Conservation (phyloP, 2,888 invertebrate genomes). For the Synergus gifuensis region DNA sequence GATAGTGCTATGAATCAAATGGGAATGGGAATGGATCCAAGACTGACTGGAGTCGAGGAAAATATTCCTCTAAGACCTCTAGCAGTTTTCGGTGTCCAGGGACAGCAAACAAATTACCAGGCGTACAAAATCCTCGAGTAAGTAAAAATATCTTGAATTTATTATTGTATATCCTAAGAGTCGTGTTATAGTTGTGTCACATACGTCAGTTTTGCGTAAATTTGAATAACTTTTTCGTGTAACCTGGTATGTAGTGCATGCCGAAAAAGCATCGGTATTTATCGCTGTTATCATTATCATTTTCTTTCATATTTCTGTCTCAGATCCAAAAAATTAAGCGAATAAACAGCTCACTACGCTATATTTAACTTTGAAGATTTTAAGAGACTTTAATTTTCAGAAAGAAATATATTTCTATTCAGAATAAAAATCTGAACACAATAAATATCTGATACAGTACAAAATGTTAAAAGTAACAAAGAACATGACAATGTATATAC, state of each 20-base stretch:
- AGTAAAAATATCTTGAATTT: slow-evolving; percentile 75
- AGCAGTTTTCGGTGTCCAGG: slow-evolving; percentile 79
- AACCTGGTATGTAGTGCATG: slow-evolving; percentile 65
- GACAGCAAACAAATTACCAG: slow-evolving; percentile 73
- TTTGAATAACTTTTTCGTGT: slow-evolving; percentile 43
- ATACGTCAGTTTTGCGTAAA: slow-evolving; percentile 46
- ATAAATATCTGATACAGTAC: background rate
- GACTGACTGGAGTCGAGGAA: slow-evolving; percentile 80
- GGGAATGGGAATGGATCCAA: slow-evolving; percentile 68
- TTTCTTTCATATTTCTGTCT: slow-evolving; percentile 34
- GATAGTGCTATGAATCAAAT: slow-evolving; percentile 73
- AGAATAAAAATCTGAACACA: background rate
- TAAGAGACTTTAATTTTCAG: background rate
- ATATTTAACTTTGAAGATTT: background rate
- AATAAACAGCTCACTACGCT: slow-evolving; percentile 3
- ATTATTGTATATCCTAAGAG: slow-evolving; percentile 51
- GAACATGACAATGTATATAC: background rate
- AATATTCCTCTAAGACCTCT: slow-evolving; percentile 89
- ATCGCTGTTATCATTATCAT: slow-evolving; percentile 39
- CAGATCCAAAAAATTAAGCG: background rate
- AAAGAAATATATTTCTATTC: background rate
- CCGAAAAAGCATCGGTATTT: slow-evolving; percentile 50
- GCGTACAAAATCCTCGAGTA: slow-evolving; percentile 87
- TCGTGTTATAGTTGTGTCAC: slow-evolving; percentile 52
- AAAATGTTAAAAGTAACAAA: background rate